Evolutionary conservation across 2,888 invertebrate species (phyloP).

Genomic region (Plemyria rubiginata): DNA sequence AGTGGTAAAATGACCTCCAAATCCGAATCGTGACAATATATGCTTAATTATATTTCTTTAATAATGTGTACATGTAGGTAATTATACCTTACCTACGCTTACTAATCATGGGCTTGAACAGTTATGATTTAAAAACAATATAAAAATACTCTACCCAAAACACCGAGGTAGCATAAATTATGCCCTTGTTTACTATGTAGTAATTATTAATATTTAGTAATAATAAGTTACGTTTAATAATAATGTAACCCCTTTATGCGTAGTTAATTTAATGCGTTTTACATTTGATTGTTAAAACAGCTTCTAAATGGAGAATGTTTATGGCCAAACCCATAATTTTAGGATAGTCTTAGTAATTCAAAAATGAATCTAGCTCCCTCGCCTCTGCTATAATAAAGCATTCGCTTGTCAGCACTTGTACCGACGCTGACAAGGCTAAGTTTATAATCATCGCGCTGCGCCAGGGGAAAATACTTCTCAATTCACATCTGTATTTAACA

Average conservation of each 20-base stretch:
- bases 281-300: no score
- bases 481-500: conserved; percentile 6
- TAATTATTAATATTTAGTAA: no score
- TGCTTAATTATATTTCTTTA: background rate
- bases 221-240: no score
- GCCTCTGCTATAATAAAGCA: conserved; percentile 10
- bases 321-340: background rate
- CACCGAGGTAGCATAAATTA: background rate
- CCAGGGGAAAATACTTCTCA: conserved; percentile 3
- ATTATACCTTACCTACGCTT: background rate
- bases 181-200: no score
- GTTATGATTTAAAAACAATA: background rate
- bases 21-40: background rate
- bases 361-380: conserved; percentile 1
- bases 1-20: background rate
- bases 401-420: conserved; percentile 3
- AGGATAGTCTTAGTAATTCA: background rate
- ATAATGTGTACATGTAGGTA: background rate
- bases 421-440: conserved; percentile 10
- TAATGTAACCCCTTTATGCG: no score
- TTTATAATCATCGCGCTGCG: conserved; percentile 16
- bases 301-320: no score
- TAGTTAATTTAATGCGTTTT: no score
- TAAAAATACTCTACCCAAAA: background rate
- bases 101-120: background rate